phyloP scores from a whole-genome alignment of 2,113 vertebrate species.

The Takifugu flavidus region DNA sequence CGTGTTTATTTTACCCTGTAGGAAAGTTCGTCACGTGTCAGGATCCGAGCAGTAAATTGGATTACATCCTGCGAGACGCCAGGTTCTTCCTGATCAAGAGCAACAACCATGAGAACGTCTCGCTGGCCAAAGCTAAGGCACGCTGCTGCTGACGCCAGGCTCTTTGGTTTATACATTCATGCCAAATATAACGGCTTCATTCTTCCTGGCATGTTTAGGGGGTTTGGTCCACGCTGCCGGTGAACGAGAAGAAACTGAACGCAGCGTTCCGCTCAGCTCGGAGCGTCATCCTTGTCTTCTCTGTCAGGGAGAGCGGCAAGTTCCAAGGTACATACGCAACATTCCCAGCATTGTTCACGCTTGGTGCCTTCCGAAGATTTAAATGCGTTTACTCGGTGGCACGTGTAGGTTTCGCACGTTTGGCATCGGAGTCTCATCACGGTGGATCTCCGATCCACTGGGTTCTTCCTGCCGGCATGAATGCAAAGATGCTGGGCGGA shows the following conservation, averaged over 20 bases:
- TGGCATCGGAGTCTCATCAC: slow-evolving; percentile 94
- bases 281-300: slow-evolving; percentile 94
- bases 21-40: background rate
- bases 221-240: slow-evolving; percentile 98
- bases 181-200: too few species aligned
- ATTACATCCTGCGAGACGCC: slow-evolving; percentile 92
- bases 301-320: slow-evolving; percentile 97
- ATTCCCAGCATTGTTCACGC: background rate
- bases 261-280: slow-evolving; percentile 88
- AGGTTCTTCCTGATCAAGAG: slow-evolving; percentile 98
- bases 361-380: too few species aligned
- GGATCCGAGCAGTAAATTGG: slow-evolving; percentile 87
- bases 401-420: slow-evolving; percentile 86
- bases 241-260: slow-evolving; percentile 98
- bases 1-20: background rate
- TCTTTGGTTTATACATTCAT: background rate
- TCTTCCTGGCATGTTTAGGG: slow-evolving; percentile 74
- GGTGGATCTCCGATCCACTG: slow-evolving; percentile 98
- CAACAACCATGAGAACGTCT: slow-evolving; percentile 99
- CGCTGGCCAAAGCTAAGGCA: slow-evolving; percentile 97
- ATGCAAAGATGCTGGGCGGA: slow-evolving; percentile 96
- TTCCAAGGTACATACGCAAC: slow-evolving; percentile 80
- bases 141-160: background rate
- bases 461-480: slow-evolving; percentile 98
- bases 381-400: too few species aligned